Evolutionary conservation across 2,888 invertebrate genomes (phyloP).

Genomic region (Cyrtodaria siliqua): DNA sequence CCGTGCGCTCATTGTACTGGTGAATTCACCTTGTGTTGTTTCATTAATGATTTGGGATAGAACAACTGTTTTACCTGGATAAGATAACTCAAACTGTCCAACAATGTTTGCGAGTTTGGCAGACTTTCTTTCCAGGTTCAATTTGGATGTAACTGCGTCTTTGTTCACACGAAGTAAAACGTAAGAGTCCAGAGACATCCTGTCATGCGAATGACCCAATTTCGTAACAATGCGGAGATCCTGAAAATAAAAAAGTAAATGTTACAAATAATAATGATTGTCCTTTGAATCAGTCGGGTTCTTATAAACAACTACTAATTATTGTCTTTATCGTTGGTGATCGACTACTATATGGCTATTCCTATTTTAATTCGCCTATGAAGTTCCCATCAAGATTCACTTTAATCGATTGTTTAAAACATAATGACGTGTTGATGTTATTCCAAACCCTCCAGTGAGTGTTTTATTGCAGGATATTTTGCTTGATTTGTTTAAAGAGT

Average conservation of each 20-base stretch:
- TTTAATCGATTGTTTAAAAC: too few species aligned
- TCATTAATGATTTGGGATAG: constrained; percentile 68
- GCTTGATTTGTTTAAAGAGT: too few species aligned
- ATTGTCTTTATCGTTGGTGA: too few species aligned
- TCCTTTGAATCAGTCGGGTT: too few species aligned
- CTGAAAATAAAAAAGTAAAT: constrained; percentile 55
- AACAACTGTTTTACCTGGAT: constrained; percentile 69
- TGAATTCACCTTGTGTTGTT: constrained; percentile 58
- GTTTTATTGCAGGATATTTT: too few species aligned
- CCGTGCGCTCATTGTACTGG: constrained; percentile 59
- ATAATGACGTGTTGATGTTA: too few species aligned
- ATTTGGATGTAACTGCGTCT: constrained; percentile 56
- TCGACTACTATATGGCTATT: too few species aligned
- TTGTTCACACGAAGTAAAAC: constrained; percentile 62
- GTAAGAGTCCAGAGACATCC: constrained; percentile 61
- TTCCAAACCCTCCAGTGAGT: too few species aligned
- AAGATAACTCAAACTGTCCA: constrained; percentile 65
- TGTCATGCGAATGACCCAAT: constrained; percentile 66
- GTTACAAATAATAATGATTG: too few species aligned
- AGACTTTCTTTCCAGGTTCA: constrained; percentile 67
- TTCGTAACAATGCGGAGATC: constrained; percentile 63
- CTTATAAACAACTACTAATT: neutral
- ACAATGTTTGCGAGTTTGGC: constrained; percentile 54
- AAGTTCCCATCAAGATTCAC: too few species aligned
- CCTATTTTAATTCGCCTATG: too few species aligned